Conservation (phyloP, 1,140 invertebrate genomes). For the Anoplophora glabripennis region DNA sequence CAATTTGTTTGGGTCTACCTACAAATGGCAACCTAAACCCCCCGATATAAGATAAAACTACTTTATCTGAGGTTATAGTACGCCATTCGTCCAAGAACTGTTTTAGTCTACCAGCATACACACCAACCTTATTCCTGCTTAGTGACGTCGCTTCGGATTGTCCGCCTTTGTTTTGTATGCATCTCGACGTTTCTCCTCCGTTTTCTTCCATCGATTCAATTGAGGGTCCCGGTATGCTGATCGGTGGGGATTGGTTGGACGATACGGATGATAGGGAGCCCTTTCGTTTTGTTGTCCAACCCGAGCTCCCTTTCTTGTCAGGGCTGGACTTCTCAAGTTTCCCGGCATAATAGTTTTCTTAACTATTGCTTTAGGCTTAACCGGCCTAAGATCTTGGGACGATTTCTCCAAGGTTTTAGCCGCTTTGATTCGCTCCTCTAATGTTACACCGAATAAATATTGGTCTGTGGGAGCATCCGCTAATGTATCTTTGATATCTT, state of each 20-base stretch:
- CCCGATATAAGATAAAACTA: constrained; percentile 11
- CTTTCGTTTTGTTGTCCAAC: neutral
- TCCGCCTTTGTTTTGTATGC: neutral
- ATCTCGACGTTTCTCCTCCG: neutral
- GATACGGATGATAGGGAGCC: neutral
- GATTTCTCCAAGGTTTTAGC: constrained; percentile 13
- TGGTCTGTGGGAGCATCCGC: neutral
- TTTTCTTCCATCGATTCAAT: neutral
- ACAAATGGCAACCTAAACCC: constrained; percentile 15
- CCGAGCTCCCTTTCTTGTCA: neutral
- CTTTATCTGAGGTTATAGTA: constrained; percentile 3
- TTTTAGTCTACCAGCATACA: constrained; percentile 1
- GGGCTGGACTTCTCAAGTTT: constrained; percentile 17
- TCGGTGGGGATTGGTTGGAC: neutral
- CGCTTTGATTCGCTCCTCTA: constrained; percentile 12
- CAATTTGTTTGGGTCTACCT: constrained; percentile 3
- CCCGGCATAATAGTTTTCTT: neutral
- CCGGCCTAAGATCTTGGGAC: neutral
- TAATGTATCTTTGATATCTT: constrained; percentile 11
- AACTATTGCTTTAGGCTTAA: constrained; percentile 3
- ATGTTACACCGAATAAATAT: constrained; percentile 17
- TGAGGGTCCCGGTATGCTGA: neutral
- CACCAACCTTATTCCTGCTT: neutral
- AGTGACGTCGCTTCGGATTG: neutral
- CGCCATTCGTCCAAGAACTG: constrained; percentile 1